Base-by-base conservation (phyloP, 2,113 vertebrate species). In the Brachypodius melanocephalos region DNA sequence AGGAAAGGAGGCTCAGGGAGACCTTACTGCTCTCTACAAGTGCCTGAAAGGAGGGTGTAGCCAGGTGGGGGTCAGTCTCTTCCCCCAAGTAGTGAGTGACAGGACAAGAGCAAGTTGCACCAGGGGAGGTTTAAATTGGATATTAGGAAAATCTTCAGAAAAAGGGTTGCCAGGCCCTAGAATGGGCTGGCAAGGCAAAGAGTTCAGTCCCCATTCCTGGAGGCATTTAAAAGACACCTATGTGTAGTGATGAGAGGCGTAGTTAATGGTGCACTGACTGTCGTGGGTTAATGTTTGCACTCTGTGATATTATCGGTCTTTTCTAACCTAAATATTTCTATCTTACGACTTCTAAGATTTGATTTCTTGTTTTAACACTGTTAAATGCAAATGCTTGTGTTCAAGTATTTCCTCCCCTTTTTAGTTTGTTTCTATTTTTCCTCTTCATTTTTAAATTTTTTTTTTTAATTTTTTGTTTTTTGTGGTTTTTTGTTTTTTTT, bases 41-140 rank as follows among this genome's bases (percentile, higher is more conserved):
- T 18, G 18, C 32, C 32, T 28, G 14, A 32, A 32, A 65, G 66
- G 58, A n/a, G 45, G 5, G 0, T 34, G 10, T 10, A 52, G 29
- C 16, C 24, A 17, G 45, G 8, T 29, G 19, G 19, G 16, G 4
- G 5, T n/a, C 0, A 0, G 10, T 52, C 19, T 46, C 9, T 89
- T 68, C 20, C 4, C 11, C 17, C n/a, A 34, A 7, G 24, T n/a
- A 46, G n/a, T 26, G 43, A 58, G 21, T 36, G 18, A 38, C 29
- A 34, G 40, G 38, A 46, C 5, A 8, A 18, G 46, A 42, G 12
- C 38, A 34, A 12, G 25, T 46, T 54, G 17, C 8, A 22, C 17
- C 9, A 52, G n/a, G n/a, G 29, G 20, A 59, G 4, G 17, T 89
- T 82, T 61, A 61, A 45, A 34, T 61, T 26, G n/a, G 29, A 8